Evolutionary conservation across 2,113 vertebrate species (phyloP).

Genomic region (Hyla sarda): DNA sequence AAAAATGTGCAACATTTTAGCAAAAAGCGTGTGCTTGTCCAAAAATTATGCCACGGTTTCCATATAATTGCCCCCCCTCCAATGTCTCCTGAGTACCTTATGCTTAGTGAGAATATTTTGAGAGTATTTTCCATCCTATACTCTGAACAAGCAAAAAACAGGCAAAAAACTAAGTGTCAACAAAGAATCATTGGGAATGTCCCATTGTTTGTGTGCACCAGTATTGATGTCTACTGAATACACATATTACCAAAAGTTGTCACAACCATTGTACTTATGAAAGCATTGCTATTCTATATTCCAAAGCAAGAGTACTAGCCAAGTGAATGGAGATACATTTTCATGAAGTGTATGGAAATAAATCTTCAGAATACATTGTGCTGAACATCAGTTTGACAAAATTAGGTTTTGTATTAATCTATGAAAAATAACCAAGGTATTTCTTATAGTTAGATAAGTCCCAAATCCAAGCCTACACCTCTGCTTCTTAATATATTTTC

Average conservation of each 20-base stretch:
- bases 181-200: not conserved
- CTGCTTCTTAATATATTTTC: no score
- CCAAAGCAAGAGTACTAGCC: not conserved
- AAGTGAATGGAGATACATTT: no score
- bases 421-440: not conserved
- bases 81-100: not conserved
- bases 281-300: conserved; percentile 63
- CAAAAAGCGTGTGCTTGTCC: no score
- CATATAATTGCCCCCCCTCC: no score
- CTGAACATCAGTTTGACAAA: not conserved
- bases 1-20: no score
- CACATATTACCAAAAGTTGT: not conserved
- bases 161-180: not conserved
- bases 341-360: no score
- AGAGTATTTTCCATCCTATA: not conserved
- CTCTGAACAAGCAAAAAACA: no score
- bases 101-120: not conserved
- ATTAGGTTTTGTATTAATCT: not conserved
- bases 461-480: no score
- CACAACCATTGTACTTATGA: conserved; percentile 67
- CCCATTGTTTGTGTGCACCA: not conserved
- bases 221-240: not conserved
- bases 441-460: not conserved
- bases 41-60: no score
- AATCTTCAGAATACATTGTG: not conserved